Evolutionary conservation across 2,113 vertebrate species (phyloP), one percentile per base, ranked within the genome.

Genomic region (Apaloderma vittatum): DNA sequence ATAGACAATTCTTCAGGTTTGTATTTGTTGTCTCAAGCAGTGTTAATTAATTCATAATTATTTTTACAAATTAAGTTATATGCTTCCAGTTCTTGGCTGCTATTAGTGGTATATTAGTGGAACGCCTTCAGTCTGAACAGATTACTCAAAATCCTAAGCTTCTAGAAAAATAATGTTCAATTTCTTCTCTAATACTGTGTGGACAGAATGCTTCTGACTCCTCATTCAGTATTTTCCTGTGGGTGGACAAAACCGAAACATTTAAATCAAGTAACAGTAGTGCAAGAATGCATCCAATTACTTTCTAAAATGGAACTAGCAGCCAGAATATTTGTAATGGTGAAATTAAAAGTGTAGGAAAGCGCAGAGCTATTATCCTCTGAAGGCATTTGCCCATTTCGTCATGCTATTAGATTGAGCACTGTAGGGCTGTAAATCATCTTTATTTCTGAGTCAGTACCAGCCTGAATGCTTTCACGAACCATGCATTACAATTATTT

Each of bases 401-500:
- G 36, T 89, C 55, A 22, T 5, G 11, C 10, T 78, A 27, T 32
- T 88, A 30, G 14, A 52, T 26, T 8, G 3, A 80, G 6, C 22
- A 48, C 17, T 43, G 32, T 24, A 61, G 32, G 19, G 12, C 30
- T 77, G 45, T 58, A 92, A 95, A 66, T 58, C 5, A 3, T 32
- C 17, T 48, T 76, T 74, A n/a, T 29, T 82, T 32, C 40, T 67
- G 22, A 45, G 30, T 40, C 51, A 81, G 12, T 0, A 0, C 6
- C 51, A 65, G 12, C 4, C 49, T 57, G 34, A 68, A 68, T 36
- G 36, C 52, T 72, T 48, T 66, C 23, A 43, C 18, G 65, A 83
- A 67, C 37, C 5, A 9, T 5, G 11, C 16, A 57, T 57, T 65
- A 27, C 23, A 73, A 27, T 52, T 68, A 36, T 43, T 88, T 68